phyloP scores from a whole-genome alignment of 2,888 invertebrate genomes.

The Caenorhabditis plicata region DNA sequence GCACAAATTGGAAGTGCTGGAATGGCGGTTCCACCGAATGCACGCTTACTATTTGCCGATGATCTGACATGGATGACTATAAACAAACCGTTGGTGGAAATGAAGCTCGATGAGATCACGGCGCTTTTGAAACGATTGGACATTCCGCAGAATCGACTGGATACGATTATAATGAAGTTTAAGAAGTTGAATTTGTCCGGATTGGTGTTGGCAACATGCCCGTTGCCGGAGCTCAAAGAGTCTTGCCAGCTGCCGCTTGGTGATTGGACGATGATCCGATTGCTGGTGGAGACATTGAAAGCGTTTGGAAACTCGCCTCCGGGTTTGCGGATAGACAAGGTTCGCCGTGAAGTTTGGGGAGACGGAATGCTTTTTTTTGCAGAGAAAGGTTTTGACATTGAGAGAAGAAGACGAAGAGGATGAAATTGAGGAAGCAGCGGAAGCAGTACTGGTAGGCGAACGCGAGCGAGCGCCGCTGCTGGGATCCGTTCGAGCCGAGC shows the following conservation, averaged over 20 bases:
- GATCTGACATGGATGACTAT: conserved; percentile 46
- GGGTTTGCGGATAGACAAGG: conserved; percentile 34
- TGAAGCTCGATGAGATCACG: conserved; percentile 48
- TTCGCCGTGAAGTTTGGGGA: not conserved
- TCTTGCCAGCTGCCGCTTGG: conserved; percentile 54
- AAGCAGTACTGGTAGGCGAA: conserved; percentile 19
- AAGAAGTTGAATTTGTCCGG: conserved; percentile 58
- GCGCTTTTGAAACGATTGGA: conserved; percentile 45
- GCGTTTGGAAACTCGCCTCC: conserved; percentile 45
- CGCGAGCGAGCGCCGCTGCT: conserved; percentile 22
- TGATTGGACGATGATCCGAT: conserved; percentile 63
- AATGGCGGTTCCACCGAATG: conserved; percentile 44
- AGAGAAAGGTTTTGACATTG: conserved; percentile 32
- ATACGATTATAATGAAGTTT: conserved; percentile 32
- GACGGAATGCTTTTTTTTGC: not conserved
- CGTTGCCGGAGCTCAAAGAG: conserved; percentile 66
- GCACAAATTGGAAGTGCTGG: conserved; percentile 25
- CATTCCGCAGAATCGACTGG: conserved; percentile 42
- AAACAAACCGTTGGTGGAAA: conserved; percentile 47
- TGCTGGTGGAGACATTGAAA: conserved; percentile 61
- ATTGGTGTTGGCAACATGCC: conserved; percentile 66
- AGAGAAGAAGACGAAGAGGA: conserved; percentile 41
- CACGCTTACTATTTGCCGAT: conserved; percentile 43
- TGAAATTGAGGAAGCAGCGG: conserved; percentile 27
- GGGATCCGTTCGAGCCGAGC: conserved; percentile 29